A percentile compares a stretch with the other conserved stretches of the same genome.
Evolutionary conservation across 2,888 invertebrate genomes (phyloP).

Genomic region (Julus scandinavius): DNA sequence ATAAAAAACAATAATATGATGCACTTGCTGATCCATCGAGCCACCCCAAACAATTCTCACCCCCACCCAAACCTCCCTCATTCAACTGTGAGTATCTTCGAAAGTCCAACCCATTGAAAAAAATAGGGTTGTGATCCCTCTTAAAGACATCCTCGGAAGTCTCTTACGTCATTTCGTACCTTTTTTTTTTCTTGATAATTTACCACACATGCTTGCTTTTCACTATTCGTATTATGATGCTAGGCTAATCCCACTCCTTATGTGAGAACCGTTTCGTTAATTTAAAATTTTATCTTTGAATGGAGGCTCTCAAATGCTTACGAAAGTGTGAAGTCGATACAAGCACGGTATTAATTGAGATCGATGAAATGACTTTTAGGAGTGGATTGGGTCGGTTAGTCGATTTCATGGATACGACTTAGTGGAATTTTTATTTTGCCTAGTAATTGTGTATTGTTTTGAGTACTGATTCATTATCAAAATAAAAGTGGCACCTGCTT

Average conservation of each 20-base stretch:
- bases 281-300: constrained; percentile 33
- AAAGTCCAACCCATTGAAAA: no score
- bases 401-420: constrained; percentile 36
- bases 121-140: no score
- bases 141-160: not conserved
- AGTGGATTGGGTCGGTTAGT: not conserved
- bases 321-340: constrained; percentile 36
- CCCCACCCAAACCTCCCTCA: no score
- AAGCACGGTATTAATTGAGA: not conserved
- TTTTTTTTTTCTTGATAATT: not conserved
- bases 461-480: constrained; percentile 29
- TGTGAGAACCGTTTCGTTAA: constrained; percentile 10
- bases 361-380: not conserved
- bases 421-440: not conserved
- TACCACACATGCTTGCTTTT: not conserved
- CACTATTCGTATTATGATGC: not conserved
- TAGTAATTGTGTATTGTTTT: constrained; percentile 6
- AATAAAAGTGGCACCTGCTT: not conserved
- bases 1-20: no score
- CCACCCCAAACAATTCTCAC: no score
- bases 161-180: not conserved
- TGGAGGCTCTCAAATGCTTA: constrained; percentile 37
- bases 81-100: no score
- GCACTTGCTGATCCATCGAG: no score
- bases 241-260: not conserved